Conservation (phyloP, 2,113 vertebrate species). For the Atlantisia rogersi region DNA sequence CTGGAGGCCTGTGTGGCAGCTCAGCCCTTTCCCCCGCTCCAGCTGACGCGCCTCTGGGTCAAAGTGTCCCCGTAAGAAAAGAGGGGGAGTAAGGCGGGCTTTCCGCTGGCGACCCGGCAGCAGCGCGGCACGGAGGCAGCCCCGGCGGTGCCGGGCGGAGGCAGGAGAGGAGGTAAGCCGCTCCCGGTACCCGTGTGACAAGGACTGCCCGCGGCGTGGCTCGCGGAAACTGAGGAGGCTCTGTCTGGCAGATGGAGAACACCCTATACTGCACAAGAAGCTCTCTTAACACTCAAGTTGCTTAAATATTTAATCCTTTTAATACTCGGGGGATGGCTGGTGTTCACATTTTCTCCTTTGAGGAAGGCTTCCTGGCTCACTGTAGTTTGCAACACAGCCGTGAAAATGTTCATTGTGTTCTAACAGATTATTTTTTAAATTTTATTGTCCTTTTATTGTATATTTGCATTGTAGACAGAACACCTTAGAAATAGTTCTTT, state of each 20-base stretch:
- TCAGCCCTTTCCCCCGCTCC: neutral
- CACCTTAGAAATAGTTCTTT: neutral
- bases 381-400: neutral
- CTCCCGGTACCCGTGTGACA: fast-evolving
- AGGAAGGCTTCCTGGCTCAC: neutral
- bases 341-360: neutral
- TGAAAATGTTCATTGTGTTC: neutral
- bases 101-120: neutral
- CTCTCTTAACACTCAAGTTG: neutral
- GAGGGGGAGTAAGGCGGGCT: neutral
- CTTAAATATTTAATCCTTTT: neutral
- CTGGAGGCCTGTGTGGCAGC: neutral
- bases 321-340: fast-evolving
- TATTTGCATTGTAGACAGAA: neutral
- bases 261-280: fast-evolving
- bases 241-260: neutral
- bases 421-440: neutral
- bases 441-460: neutral
- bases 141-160: neutral
- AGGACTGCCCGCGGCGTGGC: fast-evolving
- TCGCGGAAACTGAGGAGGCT: fast-evolving
- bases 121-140: neutral
- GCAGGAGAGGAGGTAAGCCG: neutral
- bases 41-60: neutral
- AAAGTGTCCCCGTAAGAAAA: fast-evolving